Conservation (phyloP, 2,113 vertebrate species). For the Callionymus lyra region DNA sequence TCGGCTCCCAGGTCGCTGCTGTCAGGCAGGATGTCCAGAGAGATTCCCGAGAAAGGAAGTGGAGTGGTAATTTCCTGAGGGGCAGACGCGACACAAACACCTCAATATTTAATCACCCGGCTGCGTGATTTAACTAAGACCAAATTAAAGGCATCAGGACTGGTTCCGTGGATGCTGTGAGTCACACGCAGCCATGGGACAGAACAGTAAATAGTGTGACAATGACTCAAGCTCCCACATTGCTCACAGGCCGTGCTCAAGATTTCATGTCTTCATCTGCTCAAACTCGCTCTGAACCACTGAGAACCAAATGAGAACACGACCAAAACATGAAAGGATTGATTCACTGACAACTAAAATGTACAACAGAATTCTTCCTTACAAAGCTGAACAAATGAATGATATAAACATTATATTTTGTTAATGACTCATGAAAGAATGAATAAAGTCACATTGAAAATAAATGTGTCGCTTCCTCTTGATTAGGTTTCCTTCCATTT, state of each 20-base stretch:
- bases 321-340: no score
- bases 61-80: conserved; percentile 78
- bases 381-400: no score
- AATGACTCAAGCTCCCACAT: conserved; percentile 57
- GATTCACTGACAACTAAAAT: no score
- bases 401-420: no score
- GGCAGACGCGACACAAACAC: conserved; percentile 5
- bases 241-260: conserved; percentile 49
- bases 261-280: conserved; percentile 39
- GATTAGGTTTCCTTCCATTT: no score
- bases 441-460: no score
- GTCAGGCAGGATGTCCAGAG: conserved; percentile 84
- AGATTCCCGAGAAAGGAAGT: conserved; percentile 79
- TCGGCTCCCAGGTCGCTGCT: conserved; percentile 84
- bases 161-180: conserved; percentile 46
- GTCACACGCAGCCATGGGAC: conserved; percentile 47
- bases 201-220: conserved; percentile 58
- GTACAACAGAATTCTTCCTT: no score
- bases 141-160: conserved; percentile 20
- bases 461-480: no score
- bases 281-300: conserved; percentile 31
- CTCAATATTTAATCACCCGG: neutral
- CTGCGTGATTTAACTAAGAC: conserved; percentile 24
- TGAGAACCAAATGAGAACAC: neutral
- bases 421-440: no score